Base-by-base conservation (phyloP, 2,888 invertebrate genomes). In the Phrixothrix hirtus region DNA sequence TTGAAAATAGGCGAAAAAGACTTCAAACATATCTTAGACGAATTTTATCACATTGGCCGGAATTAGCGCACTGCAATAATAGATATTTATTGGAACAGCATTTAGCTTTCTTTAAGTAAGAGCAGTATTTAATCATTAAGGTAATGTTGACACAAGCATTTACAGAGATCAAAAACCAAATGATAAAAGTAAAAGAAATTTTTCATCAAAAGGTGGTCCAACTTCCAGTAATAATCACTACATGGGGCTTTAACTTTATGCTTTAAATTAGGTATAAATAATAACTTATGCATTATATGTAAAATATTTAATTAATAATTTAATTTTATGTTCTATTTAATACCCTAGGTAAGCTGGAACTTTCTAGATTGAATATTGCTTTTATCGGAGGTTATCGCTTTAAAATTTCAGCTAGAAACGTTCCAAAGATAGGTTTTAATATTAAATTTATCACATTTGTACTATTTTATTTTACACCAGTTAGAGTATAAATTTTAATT, bases 11-110 rank as follows among this genome's bases (percentile, higher is more conserved):
- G 47, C 84, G 96, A 11, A 82, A 86, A 65, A 84, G 88, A 55
- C 78, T 97, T 48, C 95, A 96, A 75, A 85, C 86, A 48, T 97
- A 95, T 79, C 79, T 97, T 57, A 83, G 95, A 35, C 86, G 92
- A 71, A 80, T 95, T 12, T 80, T 95, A 51, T 85, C 91, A 58
- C 83, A 89, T 63, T 82, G 92, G 74, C 86, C 89, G 0, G 88
- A 90, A 65, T 83, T 95, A 43, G 81, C 88, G 34, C 82, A 84
- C 47, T 86, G 87, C 69, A 88, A 89, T 57, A 83, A 83, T 62
- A 88, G 92, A 68, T 84, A 87, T 49, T 85, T 89, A 30, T 82
- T 97, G 51, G 83, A 92, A 63, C 84, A 85, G 34, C 80, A 88
- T 57, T 81, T 96, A 68, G 91, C 94, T 21, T 95, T 96, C 78